Base-by-base conservation (phyloP, 2,113 vertebrate species). In the Cebus imitator region DNA sequence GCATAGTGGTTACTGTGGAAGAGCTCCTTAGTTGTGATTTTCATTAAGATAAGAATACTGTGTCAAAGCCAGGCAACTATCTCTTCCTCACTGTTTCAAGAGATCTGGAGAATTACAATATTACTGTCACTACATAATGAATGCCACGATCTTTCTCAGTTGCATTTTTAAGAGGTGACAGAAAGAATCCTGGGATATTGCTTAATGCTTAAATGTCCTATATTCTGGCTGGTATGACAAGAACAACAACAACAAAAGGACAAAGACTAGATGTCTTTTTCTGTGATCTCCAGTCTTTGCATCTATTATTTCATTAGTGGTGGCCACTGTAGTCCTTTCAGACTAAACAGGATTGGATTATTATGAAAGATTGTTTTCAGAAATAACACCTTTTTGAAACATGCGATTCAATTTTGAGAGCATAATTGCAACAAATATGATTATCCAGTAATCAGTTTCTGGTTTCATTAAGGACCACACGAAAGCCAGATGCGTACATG, bases 361-460 rank as follows among this genome's bases (percentile, higher is more conserved):
- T 96, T 93, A 95, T 96, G 45, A 30, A 92, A 84, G 45, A 61
- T 30, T 91, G 20, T 68, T 50, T 27, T 81, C 8, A 95, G 48
- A 96, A 76, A 80, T 55, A 85, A 96, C 94, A 90, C 14, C 16
- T 32, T 25, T 95, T 95, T 89, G 61, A 94, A 94, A 95, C 64
- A 95, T 1, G 7, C 10, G 87, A 64, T 94, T 96, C 52, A 40
- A 76, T 95, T 95, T 94, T 43, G 94, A 55, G 25, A 91, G 20
- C 55, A 45, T 87, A 97, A 97, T 93, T 95, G 93, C 83, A 68
- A n/a, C 27, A 97, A 94, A 95, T 93, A 91, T 87, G 83, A 97
- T 97, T 97, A 95, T 87, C 27, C 48, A 95, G 55, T 89, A 86
- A 43, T 93, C 40, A 58, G 64, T 94, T 97, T 97, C 86, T 95